phyloP scores from a whole-genome alignment of 2,113 vertebrate genomes.

The Spea multiplicata region DNA sequence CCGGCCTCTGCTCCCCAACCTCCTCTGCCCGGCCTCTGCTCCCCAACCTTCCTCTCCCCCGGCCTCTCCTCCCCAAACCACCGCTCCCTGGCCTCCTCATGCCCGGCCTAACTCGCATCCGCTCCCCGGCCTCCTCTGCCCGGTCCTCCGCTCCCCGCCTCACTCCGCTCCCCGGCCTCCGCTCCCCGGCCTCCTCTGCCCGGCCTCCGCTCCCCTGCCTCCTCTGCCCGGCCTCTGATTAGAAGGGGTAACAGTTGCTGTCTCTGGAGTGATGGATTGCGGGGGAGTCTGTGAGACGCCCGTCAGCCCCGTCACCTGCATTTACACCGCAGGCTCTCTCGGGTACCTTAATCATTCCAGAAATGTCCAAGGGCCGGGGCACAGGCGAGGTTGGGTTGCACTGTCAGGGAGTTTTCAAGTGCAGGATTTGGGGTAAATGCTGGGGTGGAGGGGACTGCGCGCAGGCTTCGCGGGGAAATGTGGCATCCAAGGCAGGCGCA shows the following conservation, averaged over 20 bases:
- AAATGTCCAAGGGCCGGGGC: too few relatives aligned
- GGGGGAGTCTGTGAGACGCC: not conserved
- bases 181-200: too few relatives aligned
- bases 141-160: too few relatives aligned
- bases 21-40: not conserved
- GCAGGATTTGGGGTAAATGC: too few relatives aligned
- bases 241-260: not conserved
- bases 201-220: not conserved
- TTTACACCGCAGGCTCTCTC: not conserved
- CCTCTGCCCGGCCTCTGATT: not conserved
- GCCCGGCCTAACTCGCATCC: not conserved
- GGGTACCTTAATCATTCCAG: too few relatives aligned
- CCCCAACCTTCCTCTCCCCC: not conserved
- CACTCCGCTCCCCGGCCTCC: too few relatives aligned
- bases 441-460: too few relatives aligned
- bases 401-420: too few relatives aligned
- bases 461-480: too few relatives aligned
- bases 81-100: not conserved
- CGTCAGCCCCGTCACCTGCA: not conserved
- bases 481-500: too few relatives aligned
- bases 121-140: not conserved
- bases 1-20: not conserved
- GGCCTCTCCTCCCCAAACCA: too few relatives aligned
- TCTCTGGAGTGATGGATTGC: slow-evolving; percentile 7
- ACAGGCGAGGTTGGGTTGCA: too few relatives aligned